Percentiles rank a stretch among this genome's conserved stretches.
Conservation (phyloP, 2,113 vertebrate genomes). For the Seriola aureovittata region DNA sequence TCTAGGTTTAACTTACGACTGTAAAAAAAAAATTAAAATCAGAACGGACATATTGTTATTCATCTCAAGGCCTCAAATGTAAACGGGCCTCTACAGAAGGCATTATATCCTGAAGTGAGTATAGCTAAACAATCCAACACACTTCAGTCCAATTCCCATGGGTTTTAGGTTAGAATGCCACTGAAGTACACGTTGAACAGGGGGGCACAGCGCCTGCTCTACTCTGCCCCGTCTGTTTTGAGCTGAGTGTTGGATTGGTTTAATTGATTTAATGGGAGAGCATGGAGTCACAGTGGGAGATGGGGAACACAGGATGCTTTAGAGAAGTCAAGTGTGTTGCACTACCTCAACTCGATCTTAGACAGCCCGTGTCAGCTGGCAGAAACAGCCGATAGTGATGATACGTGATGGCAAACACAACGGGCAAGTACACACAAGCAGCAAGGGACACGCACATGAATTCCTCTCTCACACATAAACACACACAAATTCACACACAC, state of each 20-base stretch:
- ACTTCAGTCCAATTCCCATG: conserved; percentile 77
- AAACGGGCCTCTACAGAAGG: conserved; percentile 65
- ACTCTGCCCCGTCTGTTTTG: conserved; percentile 74
- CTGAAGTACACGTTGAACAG: conserved; percentile 80
- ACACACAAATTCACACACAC: conserved; percentile 63
- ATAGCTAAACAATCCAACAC: conserved; percentile 75
- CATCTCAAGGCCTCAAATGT: conserved; percentile 62
- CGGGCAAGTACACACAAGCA: conserved; percentile 25
- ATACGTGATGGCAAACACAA: conserved; percentile 54
- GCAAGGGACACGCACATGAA: neutral
- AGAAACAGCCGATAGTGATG: conserved; percentile 44
- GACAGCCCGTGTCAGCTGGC: conserved; percentile 64
- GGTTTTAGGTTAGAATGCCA: conserved; percentile 78
- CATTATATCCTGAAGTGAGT: conserved; percentile 70
- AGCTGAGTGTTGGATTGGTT: conserved; percentile 80
- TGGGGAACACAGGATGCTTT: conserved; percentile 75
- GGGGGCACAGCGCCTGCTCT: conserved; percentile 70
- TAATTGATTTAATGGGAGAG: conserved; percentile 85
- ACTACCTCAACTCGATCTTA: conserved; percentile 74
- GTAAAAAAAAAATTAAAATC: conserved; percentile 33
- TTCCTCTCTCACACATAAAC: conserved; percentile 51
- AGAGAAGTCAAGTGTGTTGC: conserved; percentile 78
- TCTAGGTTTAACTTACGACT: conserved; percentile 30
- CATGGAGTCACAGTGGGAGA: conserved; percentile 72
- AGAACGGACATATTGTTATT: conserved; percentile 68